These are phyloP conservation scores for Bradypodion ventrale DNA, from an alignment of 2,797 vertebrate species.

Conservation along the genomic window DNA sequence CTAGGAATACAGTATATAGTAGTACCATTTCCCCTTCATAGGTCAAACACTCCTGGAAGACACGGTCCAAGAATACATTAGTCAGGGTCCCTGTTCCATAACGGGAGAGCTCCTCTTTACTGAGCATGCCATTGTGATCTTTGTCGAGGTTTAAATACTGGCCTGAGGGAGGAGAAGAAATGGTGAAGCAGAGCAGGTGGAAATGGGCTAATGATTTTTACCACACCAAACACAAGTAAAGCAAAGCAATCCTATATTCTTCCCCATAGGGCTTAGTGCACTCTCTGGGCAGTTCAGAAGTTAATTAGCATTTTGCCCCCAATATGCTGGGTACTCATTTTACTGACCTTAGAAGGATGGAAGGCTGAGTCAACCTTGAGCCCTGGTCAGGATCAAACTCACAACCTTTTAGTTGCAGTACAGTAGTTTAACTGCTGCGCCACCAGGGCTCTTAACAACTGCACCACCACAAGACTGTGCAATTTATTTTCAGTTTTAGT, in stretches of 20 bases:
- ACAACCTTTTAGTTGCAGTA: too few species aligned
- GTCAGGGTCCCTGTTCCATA: conserved; percentile 97
- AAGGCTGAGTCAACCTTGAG: too few species aligned
- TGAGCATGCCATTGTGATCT: conserved; percentile 98
- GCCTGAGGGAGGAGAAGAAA: conserved; percentile 73
- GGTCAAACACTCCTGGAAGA: conserved; percentile 97
- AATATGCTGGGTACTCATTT: too few species aligned
- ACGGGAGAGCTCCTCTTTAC: conserved; percentile 96
- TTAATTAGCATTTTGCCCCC: too few species aligned
- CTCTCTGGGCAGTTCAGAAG: too few species aligned
- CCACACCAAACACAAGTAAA: not conserved
- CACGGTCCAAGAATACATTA: conserved; percentile 92
- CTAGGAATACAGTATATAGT: not conserved
- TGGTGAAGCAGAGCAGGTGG: conserved; percentile 14
- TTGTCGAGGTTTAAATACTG: conserved; percentile 98
- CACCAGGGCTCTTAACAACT: too few species aligned
- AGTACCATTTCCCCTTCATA: conserved; percentile 98
- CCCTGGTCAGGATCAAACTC: too few species aligned
- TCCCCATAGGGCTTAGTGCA: too few species aligned
- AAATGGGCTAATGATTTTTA: conserved; percentile 1
- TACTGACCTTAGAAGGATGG: too few species aligned
- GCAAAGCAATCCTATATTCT: too few species aligned
- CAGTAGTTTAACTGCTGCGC: too few species aligned
- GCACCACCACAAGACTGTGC: too few species aligned
- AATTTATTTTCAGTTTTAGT: not conserved